Evolutionary conservation across 2,888 invertebrate species (phyloP), one percentile per base, ranked within the genome.

Genomic region (Ormyrus rosae): DNA sequence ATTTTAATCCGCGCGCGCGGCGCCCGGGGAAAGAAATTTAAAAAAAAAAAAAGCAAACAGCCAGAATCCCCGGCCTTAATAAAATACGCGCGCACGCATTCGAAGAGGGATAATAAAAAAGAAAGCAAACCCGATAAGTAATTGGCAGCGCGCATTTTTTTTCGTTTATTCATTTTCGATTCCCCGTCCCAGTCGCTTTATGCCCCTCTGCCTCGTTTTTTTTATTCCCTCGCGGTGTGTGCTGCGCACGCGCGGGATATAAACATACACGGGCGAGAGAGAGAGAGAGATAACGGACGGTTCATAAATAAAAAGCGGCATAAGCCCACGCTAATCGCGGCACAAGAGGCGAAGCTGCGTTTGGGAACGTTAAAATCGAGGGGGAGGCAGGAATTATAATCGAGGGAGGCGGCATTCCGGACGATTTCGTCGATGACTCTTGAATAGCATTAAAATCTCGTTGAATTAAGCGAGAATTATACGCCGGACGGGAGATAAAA

Each of bases 361-460:
- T n/a, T 50, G 51, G 34, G 45, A 11, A 45, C 53, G 19, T 58
- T 58, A 56, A 64, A 53, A 53, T 48, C 13, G 65, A 68, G 51
- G 9, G 13, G 55, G 55, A 56, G 56, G 45, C 51, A 13, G 19
- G 19, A 60, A 76, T 71, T 76, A 80, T 76, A 80, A 80, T 76
- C 67, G 80, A 61, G 60, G 56, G 75, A 71, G 77, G 63, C 73
- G 77, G 81, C 76, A 81, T 81, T 79, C 75, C 75, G 75, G 45
- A 19, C 75, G 65, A 78, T 81, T 81, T 75, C 68, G 78, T 81
- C 81, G 78, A 79, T 79, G 76, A 68, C 78, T 81, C 75, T 81
- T 81, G 81, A 81, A 79, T 76, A 68, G 78, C 69, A 79, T 79
- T 79, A 79, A 81, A 79, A 81, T 81, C 76, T 75, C 75, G 74